These are phyloP conservation scores for Pseudomyrmex sp. DNA, from an alignment of 1,140 invertebrate species.

Conservation along the genomic window DNA sequence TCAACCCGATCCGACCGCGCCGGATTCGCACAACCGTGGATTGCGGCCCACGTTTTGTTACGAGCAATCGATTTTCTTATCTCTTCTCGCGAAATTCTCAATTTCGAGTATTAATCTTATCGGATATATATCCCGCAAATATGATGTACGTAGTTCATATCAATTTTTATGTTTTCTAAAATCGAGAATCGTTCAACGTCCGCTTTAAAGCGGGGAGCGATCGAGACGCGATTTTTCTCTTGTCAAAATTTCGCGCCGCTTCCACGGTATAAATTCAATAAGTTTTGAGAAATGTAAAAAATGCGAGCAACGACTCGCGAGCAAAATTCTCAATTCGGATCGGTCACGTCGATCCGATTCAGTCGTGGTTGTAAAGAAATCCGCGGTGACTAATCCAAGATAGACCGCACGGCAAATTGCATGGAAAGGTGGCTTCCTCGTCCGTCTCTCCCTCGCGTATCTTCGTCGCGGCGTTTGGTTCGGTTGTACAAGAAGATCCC, in stretches of 20 bases:
- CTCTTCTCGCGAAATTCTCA: not conserved
- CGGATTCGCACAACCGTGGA: too few species aligned
- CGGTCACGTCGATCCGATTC: too few species aligned
- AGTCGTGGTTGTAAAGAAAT: conserved; percentile 15
- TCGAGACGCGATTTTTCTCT: not conserved
- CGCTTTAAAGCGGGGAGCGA: conserved; percentile 12
- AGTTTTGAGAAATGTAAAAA: not conserved
- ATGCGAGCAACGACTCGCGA: not conserved
- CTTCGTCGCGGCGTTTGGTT: conserved; percentile 33
- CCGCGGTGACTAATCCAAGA: conserved; percentile 32
- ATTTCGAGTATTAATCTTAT: conserved; percentile 2
- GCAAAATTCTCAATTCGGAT: conserved; percentile 9
- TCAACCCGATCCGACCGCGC: too few species aligned
- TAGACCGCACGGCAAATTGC: conserved; percentile 43
- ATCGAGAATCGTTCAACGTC: conserved; percentile 18
- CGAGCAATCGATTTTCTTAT: too few species aligned
- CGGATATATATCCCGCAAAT: not conserved
- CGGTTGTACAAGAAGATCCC: conserved; percentile 33
- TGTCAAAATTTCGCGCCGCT: conserved; percentile 1
- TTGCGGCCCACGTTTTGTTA: too few species aligned
- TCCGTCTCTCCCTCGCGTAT: not conserved
- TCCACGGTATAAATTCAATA: not conserved
- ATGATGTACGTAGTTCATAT: not conserved
- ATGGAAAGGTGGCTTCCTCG: not conserved
- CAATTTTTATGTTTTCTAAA: conserved; percentile 13